Conservation (phyloP, 2,797 vertebrate species). For the Pangasius djambal region DNA sequence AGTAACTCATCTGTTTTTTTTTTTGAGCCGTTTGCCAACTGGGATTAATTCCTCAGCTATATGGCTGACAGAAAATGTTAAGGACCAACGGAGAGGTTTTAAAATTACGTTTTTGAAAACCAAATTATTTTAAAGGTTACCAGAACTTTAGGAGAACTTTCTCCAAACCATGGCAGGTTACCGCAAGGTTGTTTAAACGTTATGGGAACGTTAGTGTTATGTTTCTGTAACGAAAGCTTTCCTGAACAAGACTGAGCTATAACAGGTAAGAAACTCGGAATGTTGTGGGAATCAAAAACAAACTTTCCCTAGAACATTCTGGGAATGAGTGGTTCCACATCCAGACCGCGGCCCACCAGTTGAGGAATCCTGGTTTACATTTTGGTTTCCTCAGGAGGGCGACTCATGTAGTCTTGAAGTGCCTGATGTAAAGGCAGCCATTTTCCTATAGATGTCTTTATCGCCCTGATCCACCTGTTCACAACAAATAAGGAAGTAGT, state of each 20-base stretch:
- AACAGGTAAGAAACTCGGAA: neutral
- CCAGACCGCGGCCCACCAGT: neutral
- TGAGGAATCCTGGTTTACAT: constrained; percentile 73
- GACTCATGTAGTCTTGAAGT: constrained; percentile 85
- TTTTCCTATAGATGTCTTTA: constrained; percentile 86
- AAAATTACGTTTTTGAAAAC: too few relatives aligned
- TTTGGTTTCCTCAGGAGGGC: constrained; percentile 82
- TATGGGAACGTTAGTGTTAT: neutral
- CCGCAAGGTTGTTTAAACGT: neutral
- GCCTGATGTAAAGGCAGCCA: constrained; percentile 87
- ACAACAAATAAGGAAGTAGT: constrained; percentile 1
- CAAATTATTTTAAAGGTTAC: too few relatives aligned
- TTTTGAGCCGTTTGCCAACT: neutral
- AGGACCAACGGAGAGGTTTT: too few relatives aligned
- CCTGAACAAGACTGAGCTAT: neutral
- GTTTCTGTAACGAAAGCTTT: neutral
- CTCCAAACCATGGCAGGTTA: neutral
- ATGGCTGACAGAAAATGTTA: neutral
- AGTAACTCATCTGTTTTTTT: neutral
- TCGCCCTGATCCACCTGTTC: constrained; percentile 85
- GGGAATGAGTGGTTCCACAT: neutral
- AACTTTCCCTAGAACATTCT: neutral
- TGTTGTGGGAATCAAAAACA: neutral
- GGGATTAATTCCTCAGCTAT: neutral
- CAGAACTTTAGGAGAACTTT: too few relatives aligned